Conservation (phyloP, 2,888 invertebrate genomes). For the Diarsia brunnea region DNA sequence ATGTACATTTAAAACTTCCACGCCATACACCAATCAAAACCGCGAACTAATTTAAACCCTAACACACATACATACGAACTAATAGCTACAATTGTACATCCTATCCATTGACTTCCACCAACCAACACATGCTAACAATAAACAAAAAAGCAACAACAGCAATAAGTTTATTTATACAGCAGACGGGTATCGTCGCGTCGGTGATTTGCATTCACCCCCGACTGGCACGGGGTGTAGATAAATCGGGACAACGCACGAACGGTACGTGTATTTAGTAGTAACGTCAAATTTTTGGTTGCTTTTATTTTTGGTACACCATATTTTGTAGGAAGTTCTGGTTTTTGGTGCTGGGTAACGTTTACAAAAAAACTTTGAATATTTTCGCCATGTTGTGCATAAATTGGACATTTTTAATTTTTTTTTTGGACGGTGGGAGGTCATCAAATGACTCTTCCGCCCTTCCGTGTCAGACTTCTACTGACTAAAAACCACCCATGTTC, state of each 20-base stretch:
- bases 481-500: too few relatives aligned
- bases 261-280: conserved; percentile 24
- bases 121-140: conserved; percentile 18
- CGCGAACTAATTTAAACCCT: too few relatives aligned
- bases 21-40: too few relatives aligned
- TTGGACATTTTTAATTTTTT: too few relatives aligned
- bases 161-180: conserved; percentile 61
- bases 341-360: background rate
- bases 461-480: too few relatives aligned
- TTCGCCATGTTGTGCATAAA: too few relatives aligned
- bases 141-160: conserved; percentile 30
- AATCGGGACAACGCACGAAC: conserved; percentile 68
- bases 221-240: conserved; percentile 65
- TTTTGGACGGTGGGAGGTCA: too few relatives aligned
- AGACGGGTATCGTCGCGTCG: conserved; percentile 53
- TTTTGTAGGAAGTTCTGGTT: background rate
- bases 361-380: too few relatives aligned
- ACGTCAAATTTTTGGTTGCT: conserved; percentile 8
- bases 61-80: too few relatives aligned
- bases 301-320: background rate
- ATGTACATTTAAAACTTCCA: too few relatives aligned
- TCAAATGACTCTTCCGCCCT: too few relatives aligned
- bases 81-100: background rate
- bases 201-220: conserved; percentile 73
- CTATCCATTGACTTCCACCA: background rate